These are phyloP conservation scores for Ardeotis arabs DNA, from an alignment of 2,113 vertebrate species.

Conservation along the genomic window DNA sequence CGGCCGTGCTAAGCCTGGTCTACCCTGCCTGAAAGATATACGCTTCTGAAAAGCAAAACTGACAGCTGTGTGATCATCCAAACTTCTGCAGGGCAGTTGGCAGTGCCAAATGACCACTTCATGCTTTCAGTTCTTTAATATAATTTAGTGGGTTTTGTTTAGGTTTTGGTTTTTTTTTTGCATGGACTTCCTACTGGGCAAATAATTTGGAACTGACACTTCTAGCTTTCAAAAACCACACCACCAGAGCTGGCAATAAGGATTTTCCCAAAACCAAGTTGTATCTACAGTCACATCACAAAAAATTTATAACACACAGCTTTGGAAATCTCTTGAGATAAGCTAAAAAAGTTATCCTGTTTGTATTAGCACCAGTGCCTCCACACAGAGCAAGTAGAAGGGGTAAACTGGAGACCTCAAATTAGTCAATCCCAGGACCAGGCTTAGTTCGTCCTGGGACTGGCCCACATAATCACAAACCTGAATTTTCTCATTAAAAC, in stretches of 20 bases:
- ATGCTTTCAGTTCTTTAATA: neutral
- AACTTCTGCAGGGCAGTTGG: neutral
- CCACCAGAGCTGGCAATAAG: neutral
- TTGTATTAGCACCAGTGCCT: neutral
- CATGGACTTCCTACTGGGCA: neutral
- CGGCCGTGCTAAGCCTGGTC: neutral
- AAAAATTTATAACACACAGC: neutral
- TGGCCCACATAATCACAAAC: neutral
- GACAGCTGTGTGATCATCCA: conserved; percentile 23
- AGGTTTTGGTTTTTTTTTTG: neutral
- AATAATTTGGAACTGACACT: neutral
- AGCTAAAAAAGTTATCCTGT: neutral
- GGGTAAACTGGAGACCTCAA: neutral
- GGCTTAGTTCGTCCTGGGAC: fast-evolving
- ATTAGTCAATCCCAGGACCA: neutral
- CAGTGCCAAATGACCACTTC: neutral
- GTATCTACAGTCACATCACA: neutral
- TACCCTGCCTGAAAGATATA: conserved; percentile 23
- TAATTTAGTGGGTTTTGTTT: neutral
- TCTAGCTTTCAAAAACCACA: neutral
- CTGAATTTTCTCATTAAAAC: neutral
- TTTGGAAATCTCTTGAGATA: neutral
- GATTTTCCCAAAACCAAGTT: neutral
- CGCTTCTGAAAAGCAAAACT: conserved; percentile 20
- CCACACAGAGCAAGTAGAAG: neutral